phyloP scores from a whole-genome alignment of 2,797 vertebrate genomes.

The Acipenser transmontanus region DNA sequence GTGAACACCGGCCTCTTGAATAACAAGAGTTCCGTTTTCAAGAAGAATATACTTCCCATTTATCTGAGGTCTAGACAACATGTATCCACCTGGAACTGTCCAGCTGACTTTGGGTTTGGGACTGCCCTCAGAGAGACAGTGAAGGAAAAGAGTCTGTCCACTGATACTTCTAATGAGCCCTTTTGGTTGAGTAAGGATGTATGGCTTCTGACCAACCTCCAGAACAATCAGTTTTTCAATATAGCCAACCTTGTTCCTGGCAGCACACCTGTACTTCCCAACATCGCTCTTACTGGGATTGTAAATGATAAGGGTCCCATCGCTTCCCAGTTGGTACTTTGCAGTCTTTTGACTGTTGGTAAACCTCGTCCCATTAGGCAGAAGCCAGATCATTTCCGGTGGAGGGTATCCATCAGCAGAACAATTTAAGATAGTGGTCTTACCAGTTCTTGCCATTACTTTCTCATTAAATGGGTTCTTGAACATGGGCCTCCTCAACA shows the following conservation, averaged over 20 bases:
- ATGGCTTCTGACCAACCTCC: conserved; percentile 79
- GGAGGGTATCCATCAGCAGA: conserved; percentile 80
- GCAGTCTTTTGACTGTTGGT: conserved; percentile 32
- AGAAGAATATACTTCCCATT: conserved; percentile 57
- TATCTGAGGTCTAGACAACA: conserved; percentile 63
- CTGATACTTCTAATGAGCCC: conserved; percentile 61
- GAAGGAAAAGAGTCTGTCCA: conserved; percentile 72
- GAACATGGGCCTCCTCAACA: conserved; percentile 79
- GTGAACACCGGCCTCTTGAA: conserved; percentile 52
- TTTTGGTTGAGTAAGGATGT: conserved; percentile 61
- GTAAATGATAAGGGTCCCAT: conserved; percentile 71
- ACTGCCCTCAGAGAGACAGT: conserved; percentile 75
- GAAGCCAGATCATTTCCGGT: conserved; percentile 80
- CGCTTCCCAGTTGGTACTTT: conserved; percentile 43
- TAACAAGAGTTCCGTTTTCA: conserved; percentile 83
- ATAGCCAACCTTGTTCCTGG: conserved; percentile 81
- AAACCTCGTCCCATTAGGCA: conserved; percentile 77
- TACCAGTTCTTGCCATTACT: conserved; percentile 59
- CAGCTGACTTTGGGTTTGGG: conserved; percentile 71
- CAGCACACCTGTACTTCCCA: conserved; percentile 86
- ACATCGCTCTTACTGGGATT: conserved; percentile 50
- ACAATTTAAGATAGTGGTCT: conserved; percentile 69
- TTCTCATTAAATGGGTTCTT: conserved; percentile 87
- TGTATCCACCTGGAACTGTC: conserved; percentile 68
- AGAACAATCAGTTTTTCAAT: conserved; percentile 87